Evolutionary conservation across 2,113 vertebrate genomes (phyloP), one percentile per base, ranked within the genome.

Genomic region (Rissa tridactyla): DNA sequence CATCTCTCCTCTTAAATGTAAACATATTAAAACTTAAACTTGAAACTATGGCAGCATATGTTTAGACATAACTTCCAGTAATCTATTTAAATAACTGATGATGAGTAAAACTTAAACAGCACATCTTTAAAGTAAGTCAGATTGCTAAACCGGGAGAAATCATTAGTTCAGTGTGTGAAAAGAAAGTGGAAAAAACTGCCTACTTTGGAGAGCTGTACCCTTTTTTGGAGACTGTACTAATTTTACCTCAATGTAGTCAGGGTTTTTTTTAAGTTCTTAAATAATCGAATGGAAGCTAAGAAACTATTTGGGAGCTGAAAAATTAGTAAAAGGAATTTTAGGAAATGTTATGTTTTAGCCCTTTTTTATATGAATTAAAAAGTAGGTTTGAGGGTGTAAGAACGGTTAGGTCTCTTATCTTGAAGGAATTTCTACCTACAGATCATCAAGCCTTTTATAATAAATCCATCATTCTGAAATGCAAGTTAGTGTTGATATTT

Each of bases 11-110:
- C 79, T 60, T 34, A 93, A 85, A 66, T 77, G 57, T 81, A 94
- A 92, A 89, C 60, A 70, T 46, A 80, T 55, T 97, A 86, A 92
- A 97, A 88, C 51, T 85, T 80, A 82, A 79, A 88, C 38, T 86
- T 71, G 68, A 91, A 95, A 75, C n/a, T 78, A 89, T 77, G 76
- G 23, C 69, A 95, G n/a, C 91, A 78, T 96, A 78, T 95, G 61
- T 91, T 81, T 68, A 76, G 65, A 44, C 60, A 80, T 75, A 78
- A 75, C 69, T 87, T 89, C 80, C 81, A 81, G 60, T 82, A 89
- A 87, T 94, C 73, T 94, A 42, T 92, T 96, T 86, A 89, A 92
- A 86, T 84, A 83, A 78, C 51, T 95, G n/a, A 25, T 0, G 18
- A 84, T 84, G 61, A 71, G 26, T 82, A 70, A 75, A 82, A 68